Evolutionary conservation across 2,113 vertebrate genomes (phyloP).

Genomic region (Brachionichthys hirsutus): DNA sequence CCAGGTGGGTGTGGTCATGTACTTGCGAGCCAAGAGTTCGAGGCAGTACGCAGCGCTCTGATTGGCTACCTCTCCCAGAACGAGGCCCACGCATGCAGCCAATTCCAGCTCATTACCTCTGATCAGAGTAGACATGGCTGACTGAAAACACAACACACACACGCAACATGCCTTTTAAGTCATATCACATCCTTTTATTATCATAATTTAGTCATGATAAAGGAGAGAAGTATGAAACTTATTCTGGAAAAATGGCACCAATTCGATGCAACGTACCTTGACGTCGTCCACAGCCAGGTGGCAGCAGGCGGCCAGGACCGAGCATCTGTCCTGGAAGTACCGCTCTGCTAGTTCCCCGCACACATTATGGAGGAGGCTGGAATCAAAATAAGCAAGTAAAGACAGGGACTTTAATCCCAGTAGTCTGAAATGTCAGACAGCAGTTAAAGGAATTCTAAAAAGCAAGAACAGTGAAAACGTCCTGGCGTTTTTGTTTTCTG

Average conservation of each 20-base stretch:
- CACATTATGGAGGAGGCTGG: constrained; percentile 85
- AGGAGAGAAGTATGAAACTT: neutral
- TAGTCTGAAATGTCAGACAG: neutral
- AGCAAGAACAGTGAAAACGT: neutral
- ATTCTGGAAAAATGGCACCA: neutral
- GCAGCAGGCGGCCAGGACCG: constrained; percentile 90
- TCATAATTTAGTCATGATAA: neutral
- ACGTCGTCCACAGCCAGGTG: constrained; percentile 89
- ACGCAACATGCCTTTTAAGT: constrained; percentile 9
- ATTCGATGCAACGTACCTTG: constrained; percentile 76
- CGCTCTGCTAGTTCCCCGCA: constrained; percentile 89
- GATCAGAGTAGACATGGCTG: constrained; percentile 91
- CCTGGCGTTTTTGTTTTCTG: too few relatives aligned
- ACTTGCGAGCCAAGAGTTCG: constrained; percentile 93
- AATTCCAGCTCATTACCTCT: constrained; percentile 96
- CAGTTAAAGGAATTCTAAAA: neutral
- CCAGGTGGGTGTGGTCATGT: constrained; percentile 88
- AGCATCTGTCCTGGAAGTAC: constrained; percentile 91
- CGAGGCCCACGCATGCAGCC: constrained; percentile 87
- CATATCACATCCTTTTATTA: neutral
- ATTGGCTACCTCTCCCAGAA: constrained; percentile 84
- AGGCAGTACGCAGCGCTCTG: constrained; percentile 87
- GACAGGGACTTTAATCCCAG: neutral
- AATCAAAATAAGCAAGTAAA: constrained; percentile 4
- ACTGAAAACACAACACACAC: constrained; percentile 73